Conservation (phyloP, 2,797 vertebrate species). For the Brachyalestes nurse region DNA sequence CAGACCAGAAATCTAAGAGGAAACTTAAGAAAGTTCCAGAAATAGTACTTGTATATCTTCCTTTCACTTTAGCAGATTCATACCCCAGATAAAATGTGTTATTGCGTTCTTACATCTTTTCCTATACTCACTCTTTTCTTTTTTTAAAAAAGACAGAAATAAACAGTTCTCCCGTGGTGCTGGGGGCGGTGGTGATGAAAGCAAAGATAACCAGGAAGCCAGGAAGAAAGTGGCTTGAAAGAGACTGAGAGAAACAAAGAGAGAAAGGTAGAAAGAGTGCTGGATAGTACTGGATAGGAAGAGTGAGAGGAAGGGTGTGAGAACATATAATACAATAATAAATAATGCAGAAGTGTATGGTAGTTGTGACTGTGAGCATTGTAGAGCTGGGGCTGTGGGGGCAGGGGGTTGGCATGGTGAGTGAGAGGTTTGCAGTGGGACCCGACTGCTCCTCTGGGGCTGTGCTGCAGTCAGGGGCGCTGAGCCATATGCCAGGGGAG, state of each 20-base stretch:
- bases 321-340: slow-evolving; percentile 19
- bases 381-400: slow-evolving; percentile 27
- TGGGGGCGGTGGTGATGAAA: slow-evolving; percentile 6
- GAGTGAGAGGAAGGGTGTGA: slow-evolving; percentile 15
- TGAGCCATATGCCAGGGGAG: slow-evolving; percentile 50
- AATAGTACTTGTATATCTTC: slow-evolving; percentile 1
- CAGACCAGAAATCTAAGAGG: background rate
- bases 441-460: slow-evolving; percentile 16
- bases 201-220: background rate
- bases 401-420: slow-evolving; percentile 41
- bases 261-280: slow-evolving; percentile 3
- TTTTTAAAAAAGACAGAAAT: background rate
- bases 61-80: background rate
- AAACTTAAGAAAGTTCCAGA: slow-evolving; percentile 4
- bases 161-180: background rate
- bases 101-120: slow-evolving; percentile 1
- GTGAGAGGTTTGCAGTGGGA: slow-evolving; percentile 49
- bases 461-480: slow-evolving; percentile 27
- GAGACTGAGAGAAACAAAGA: slow-evolving; percentile 1
- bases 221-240: slow-evolving; percentile 3
- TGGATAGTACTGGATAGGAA: background rate
- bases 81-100: slow-evolving; percentile 6
- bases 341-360: slow-evolving; percentile 60
- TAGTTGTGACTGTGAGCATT: slow-evolving; percentile 47
- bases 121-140: background rate